phyloP scores from a whole-genome alignment of 2,113 vertebrate genomes.

The Struthio camelus region DNA sequence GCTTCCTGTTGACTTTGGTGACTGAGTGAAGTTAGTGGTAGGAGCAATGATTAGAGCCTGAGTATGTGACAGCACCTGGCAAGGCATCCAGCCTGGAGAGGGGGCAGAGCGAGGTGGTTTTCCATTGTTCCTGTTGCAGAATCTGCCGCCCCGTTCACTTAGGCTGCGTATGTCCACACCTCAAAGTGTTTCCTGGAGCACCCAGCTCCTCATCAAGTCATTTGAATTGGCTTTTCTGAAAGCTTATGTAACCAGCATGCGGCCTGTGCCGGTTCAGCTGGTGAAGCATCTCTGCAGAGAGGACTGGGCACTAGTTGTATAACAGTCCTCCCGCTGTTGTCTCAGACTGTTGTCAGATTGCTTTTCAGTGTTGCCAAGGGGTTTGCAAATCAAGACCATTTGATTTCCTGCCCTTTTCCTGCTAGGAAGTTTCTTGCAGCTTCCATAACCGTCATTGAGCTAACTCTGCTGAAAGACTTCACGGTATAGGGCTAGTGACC shows the following conservation, averaged over 20 bases:
- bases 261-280: neutral
- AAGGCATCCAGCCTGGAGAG: neutral
- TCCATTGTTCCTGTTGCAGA: neutral
- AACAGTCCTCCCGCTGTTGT: constrained; percentile 32
- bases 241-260: constrained; percentile 35
- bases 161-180: constrained; percentile 19
- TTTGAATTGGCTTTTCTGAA: constrained; percentile 60
- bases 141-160: neutral
- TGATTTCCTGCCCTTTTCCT: neutral
- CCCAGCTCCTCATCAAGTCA: constrained; percentile 8
- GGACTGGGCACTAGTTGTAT: constrained; percentile 2
- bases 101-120: neutral
- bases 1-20: neutral
- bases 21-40: neutral
- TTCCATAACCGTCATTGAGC: neutral
- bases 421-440: neutral
- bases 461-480: neutral
- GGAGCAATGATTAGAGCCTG: neutral
- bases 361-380: neutral
- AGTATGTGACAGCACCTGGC: neutral
- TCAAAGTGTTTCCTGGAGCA: constrained; percentile 34
- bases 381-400: neutral
- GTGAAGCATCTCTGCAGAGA: neutral
- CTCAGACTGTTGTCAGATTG: neutral
- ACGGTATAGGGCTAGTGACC: neutral